Evolutionary conservation across 1,140 invertebrate species (phyloP).

Genomic region (Trypoxylus dichotomus): DNA sequence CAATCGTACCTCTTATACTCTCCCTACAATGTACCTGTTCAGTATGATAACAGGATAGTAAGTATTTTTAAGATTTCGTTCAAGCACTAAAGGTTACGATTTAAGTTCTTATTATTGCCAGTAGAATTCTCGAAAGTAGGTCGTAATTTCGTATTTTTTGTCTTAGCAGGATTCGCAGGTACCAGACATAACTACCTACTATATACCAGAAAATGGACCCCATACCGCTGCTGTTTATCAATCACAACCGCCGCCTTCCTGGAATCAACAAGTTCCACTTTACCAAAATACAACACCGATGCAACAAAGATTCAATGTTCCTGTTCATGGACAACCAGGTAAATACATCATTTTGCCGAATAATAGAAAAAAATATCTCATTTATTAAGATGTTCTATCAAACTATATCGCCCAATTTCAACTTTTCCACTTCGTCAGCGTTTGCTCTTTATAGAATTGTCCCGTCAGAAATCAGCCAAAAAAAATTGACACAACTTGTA

Average conservation of each 20-base stretch:
- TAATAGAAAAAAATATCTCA: no score
- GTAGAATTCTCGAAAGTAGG: no score
- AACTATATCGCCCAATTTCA: no score
- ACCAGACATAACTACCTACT: slow-evolving; percentile 37
- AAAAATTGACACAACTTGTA: no score
- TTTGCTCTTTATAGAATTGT: no score
- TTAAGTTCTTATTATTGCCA: neutral
- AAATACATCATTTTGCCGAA: no score
- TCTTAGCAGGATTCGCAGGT: slow-evolving; percentile 29
- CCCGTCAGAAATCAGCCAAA: no score
- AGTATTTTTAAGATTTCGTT: slow-evolving; percentile 24
- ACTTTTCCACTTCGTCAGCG: no score
- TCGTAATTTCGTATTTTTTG: neutral
- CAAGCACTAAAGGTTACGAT: neutral
- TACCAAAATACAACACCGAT: slow-evolving; percentile 37
- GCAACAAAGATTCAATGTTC: slow-evolving; percentile 34
- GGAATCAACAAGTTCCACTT: slow-evolving; percentile 43
- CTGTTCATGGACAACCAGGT: slow-evolving; percentile 27
- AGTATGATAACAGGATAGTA: slow-evolving; percentile 48
- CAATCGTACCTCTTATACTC: slow-evolving; percentile 49
- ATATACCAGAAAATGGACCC: slow-evolving; percentile 39
- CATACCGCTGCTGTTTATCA: slow-evolving; percentile 40
- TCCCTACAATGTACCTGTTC: slow-evolving; percentile 42
- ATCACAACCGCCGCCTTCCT: slow-evolving; percentile 34
- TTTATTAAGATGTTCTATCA: no score